Evolutionary conservation across 2,113 vertebrate genomes (phyloP), one percentile per base, ranked within the genome.

Genomic region (Embiotoca jacksoni): DNA sequence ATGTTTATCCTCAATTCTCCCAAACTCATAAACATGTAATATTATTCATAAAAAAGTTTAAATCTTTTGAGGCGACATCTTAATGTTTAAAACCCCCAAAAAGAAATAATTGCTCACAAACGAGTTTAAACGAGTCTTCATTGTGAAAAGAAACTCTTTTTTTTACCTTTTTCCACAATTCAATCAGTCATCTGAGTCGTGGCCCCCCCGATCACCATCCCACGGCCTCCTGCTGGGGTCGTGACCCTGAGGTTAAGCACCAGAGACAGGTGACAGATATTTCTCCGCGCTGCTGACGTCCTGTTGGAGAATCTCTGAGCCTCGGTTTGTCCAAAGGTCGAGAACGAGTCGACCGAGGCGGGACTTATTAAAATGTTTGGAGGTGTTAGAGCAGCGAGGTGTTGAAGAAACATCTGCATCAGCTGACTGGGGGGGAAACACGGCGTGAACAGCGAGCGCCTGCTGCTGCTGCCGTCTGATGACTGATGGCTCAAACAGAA

Each of bases 221-320:
- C 0, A 0, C 10, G 0, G 47, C 58, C 56, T 63, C 76, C 30
- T 37, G 49, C 14, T 1, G 33, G 78, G 72, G 83, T 64, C 0
- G 1, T 36, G 80, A 88, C 69, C 83, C 81, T 14, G 46, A 46
- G 61, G 37, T 54, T 72, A 66, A 79, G 57, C 63, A 41, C 14
- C 47, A 7, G 2, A 16, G 77, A 79, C 80, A 76, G 73, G 13
- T 86, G 79, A 70, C 56, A 35, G 81, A 80, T 62, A 82, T 83
- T 16, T 73, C 56, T 81, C 44, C 36, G 56, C 1, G 23, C 7
- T 7, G 36, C 36, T 57, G n/a, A 73, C 16, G 2, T 50, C 5
- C 1, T 23, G 60, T 23, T 14, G n/a, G 44, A 75, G 31, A 1
- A 31, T 84, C 37, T 55, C 52, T n/a, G 57, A 1, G 1, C 0